Conservation (phyloP, 1,140 invertebrate species). For the Ceratina australensis region DNA sequence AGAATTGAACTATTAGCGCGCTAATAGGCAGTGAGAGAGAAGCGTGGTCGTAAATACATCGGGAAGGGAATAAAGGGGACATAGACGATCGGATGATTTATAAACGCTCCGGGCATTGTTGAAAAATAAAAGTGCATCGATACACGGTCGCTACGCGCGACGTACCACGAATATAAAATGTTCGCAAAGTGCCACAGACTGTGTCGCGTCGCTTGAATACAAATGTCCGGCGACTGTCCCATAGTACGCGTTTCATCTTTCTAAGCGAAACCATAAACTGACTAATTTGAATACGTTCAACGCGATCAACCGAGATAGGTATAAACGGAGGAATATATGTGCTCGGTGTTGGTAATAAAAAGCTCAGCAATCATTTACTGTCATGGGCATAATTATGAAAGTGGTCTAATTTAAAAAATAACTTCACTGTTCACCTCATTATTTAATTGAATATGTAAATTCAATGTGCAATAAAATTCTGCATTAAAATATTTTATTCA, state of each 20-base stretch:
- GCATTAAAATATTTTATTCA: too few species aligned
- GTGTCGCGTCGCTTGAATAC: conserved; percentile 54
- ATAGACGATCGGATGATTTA: conserved; percentile 39
- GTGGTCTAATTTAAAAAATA: too few species aligned
- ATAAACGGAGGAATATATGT: not conserved
- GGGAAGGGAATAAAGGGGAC: not conserved
- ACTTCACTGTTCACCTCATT: too few species aligned
- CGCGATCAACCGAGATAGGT: not conserved
- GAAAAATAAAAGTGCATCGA: conserved; percentile 66
- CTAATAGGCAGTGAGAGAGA: not conserved
- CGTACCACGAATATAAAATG: conserved; percentile 66
- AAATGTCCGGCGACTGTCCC: conserved; percentile 56
- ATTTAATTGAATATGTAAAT: too few species aligned
- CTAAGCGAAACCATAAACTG: conserved; percentile 61
- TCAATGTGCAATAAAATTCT: too few species aligned
- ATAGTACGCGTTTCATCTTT: conserved; percentile 49
- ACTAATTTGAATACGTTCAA: conserved; percentile 60
- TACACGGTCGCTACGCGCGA: conserved; percentile 58
- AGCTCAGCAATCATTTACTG: not conserved
- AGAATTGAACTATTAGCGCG: too few species aligned
- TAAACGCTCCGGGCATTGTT: conserved; percentile 41
- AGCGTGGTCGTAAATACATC: too few species aligned
- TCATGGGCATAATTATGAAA: too few species aligned
- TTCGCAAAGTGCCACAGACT: conserved; percentile 37
- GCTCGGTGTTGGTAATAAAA: not conserved